Percentiles rank a stretch among this genome's conserved stretches.
Evolutionary conservation across 2,888 invertebrate species (phyloP).

Genomic region (Ormia ochracea): DNA sequence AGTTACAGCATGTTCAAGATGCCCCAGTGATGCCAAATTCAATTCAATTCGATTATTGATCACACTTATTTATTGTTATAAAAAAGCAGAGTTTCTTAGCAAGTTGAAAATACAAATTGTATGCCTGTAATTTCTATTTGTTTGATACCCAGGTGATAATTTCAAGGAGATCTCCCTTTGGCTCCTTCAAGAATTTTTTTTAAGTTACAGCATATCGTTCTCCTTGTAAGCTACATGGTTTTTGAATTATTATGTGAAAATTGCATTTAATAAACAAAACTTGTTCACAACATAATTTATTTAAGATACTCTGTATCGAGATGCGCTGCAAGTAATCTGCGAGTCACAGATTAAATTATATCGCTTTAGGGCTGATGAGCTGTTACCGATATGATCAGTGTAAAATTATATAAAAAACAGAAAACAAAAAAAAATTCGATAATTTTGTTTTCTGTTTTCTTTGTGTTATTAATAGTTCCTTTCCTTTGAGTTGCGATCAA

Average conservation of each 20-base stretch:
- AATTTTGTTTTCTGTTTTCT: neutral
- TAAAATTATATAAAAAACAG: too few relatives aligned
- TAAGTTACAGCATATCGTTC: too few relatives aligned
- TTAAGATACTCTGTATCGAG: neutral
- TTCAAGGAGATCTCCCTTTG: too few relatives aligned
- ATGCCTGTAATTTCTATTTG: neutral
- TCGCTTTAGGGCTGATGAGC: conserved; percentile 57
- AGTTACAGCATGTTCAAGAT: too few relatives aligned
- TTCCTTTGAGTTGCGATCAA: conserved; percentile 11
- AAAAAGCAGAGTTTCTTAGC: neutral
- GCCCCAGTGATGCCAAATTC: too few relatives aligned
- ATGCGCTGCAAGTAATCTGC: neutral
- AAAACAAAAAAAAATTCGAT: too few relatives aligned
- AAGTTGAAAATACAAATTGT: neutral
- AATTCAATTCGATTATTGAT: conserved; percentile 71
- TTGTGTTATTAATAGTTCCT: neutral
- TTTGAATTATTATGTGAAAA: too few relatives aligned
- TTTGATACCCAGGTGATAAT: too few relatives aligned
- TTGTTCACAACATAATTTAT: too few relatives aligned
- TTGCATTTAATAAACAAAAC: too few relatives aligned
- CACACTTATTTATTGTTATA: conserved; percentile 45
- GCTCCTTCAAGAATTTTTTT: too few relatives aligned
- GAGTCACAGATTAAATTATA: conserved; percentile 7
- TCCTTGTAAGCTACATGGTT: too few relatives aligned
- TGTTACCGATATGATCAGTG: conserved; percentile 65